phyloP scores from a whole-genome alignment of 1,140 invertebrate genomes.

The Ericerus pela region DNA sequence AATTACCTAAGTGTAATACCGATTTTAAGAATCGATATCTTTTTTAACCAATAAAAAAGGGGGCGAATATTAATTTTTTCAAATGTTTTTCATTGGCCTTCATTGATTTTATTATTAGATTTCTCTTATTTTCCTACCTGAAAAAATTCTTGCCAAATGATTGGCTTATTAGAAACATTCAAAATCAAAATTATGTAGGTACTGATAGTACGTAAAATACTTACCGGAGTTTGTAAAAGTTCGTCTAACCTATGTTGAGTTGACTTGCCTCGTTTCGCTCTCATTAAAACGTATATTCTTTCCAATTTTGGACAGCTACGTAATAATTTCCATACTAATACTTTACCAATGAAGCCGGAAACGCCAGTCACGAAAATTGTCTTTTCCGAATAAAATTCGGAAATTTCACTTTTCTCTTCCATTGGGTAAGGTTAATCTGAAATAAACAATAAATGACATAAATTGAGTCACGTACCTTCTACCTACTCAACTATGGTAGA shows the following conservation, averaged over 20 bases:
- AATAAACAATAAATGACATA: too few species aligned
- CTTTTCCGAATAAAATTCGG: constrained; percentile 39
- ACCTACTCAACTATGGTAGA: background rate
- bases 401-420: constrained; percentile 16
- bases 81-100: too few species aligned
- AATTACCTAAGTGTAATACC: too few species aligned
- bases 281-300: constrained; percentile 53
- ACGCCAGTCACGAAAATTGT: constrained; percentile 40
- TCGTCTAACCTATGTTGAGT: constrained; percentile 41
- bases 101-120: too few species aligned
- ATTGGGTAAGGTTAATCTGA: too few species aligned
- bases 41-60: too few species aligned
- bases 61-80: too few species aligned
- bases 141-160: background rate
- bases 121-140: background rate
- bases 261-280: constrained; percentile 49
- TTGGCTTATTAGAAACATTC: background rate
- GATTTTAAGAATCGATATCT: too few species aligned
- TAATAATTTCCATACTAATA: constrained; percentile 57
- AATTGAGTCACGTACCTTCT: background rate
- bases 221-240: constrained; percentile 50
- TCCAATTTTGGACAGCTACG: constrained; percentile 53
- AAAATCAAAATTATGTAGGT: constrained; percentile 32
- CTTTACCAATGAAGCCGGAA: constrained; percentile 59
- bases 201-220: too few species aligned